Base-by-base conservation (phyloP, 2,113 vertebrate genomes). In the Salvator merianae region DNA sequence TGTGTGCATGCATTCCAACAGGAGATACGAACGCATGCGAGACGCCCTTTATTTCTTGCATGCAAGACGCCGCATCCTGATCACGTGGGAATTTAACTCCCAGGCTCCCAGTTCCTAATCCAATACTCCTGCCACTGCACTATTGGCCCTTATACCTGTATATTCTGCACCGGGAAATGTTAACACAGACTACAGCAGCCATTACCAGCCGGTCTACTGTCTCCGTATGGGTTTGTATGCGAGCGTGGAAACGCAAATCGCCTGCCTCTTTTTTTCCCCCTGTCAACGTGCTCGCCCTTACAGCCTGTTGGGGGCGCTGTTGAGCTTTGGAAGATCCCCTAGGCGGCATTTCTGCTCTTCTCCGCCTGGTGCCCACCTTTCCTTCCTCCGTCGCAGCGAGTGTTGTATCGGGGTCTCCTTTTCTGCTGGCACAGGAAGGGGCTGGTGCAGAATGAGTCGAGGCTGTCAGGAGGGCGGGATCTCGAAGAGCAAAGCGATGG, bases 311-410 rank as follows among this genome's bases (percentile, higher is more conserved):
- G 30, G 38, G 14, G 4, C 2, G 8, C 68, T 32, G 1, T 12
- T 5, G 36, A 74, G 53, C 7, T 13, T 14, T 14, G 59, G 62
- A 0, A 2, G 22, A 59, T 78, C 13, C 68, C 16, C 53, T 10
- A 66, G 65, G 10, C 28, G 26, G 26, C 65, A 12, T 47, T 47
- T 47, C 10, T 47, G n/a, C 10, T 5, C 43, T 47, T 7, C 43
- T 22, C 69, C 32, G 6, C 16, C 32, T 28, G 32, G 40, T 1
- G 0, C 24, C 24, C 1, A 0, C 1, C 1, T 47, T 47, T 32
- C 16, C 14, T 5, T 10, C 10, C 7, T 3, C 7, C 3, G 16
- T 30, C 3, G 38, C 71, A 1, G n/a, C 28, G 22, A 13, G 16
- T 1, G 59, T 40, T 77, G 73, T 59, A 34, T 53, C 55, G 24